Base-by-base conservation (phyloP, 2,797 vertebrate genomes). In the Anguilla anguilla region DNA sequence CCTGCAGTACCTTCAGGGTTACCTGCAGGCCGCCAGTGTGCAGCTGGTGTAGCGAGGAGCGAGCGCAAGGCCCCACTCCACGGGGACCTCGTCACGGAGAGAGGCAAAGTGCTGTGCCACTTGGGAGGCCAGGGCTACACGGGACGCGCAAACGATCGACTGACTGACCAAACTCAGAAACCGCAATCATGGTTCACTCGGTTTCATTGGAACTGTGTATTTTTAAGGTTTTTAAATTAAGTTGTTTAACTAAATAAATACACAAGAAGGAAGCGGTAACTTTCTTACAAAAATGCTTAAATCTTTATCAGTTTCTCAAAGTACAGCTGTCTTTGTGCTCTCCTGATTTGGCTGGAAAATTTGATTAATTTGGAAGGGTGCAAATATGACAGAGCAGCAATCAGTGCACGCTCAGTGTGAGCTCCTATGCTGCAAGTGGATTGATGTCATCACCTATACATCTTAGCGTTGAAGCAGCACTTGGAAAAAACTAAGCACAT, bases 1-100 rank as follows among this genome's bases (percentile, higher is more conserved):
- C 0, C 94, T 99, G 89, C 98, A 98, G 95, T 99, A 95, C 93
- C 96, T 99, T 90, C 99, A 99, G 64, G 97, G 98, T 0, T 99
- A 99, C 93, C 96, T 99, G 55, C 99, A 99, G 90, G 97, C 96
- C 1, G 99, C 98, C 69, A 96, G 96, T 0, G 98, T 99, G 89
- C 97, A 97, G 51, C 92, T 99, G 92, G 96, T 98, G 88, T 99
- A 96, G 46, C 69, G 0, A 86, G 84, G 35, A 55, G 3, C 0
- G 19, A 11, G 83, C 67, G 79, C 79, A 49, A 46, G 46, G n/a
- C 59, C 2, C 53, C 51, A 55, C 49, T 39, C 69, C 46, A 86
- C n/a, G 81, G 74, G 93, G 46, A 51, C 79, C 25, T 82, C 19
- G 25, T 82, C 4, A 82, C 79, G 17, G 79, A 81, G 74, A 77